These are phyloP conservation scores for Ridgeia piscesae DNA, from an alignment of 1,140 invertebrate genomes.

Conservation along the genomic window DNA sequence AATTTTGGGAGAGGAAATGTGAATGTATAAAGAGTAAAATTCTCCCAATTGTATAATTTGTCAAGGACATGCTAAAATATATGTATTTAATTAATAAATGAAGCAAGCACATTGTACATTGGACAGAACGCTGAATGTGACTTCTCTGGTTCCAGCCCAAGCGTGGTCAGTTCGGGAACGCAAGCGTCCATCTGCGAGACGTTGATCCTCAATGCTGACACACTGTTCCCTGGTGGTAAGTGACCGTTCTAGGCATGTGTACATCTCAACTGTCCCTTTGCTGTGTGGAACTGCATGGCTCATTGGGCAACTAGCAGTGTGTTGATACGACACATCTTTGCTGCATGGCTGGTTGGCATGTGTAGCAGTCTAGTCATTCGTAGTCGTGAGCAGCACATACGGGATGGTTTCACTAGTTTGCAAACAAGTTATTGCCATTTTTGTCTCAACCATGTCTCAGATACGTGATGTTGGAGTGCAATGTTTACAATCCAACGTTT, in stretches of 20 bases:
- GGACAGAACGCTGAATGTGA: neutral
- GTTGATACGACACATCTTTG: slow-evolving; percentile 2
- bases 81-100: neutral
- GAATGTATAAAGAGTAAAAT: neutral
- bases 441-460: too few relatives aligned
- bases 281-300: neutral
- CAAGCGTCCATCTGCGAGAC: slow-evolving; percentile 78
- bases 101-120: neutral
- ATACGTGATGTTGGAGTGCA: too few relatives aligned
- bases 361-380: neutral
- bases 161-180: slow-evolving; percentile 84
- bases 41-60: neutral
- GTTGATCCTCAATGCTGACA: slow-evolving; percentile 82
- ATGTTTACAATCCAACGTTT: too few relatives aligned
- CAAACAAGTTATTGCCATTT: too few relatives aligned
- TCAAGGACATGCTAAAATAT: neutral
- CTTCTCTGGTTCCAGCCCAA: slow-evolving; percentile 64
- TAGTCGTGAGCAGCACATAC: neutral
- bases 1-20: neutral
- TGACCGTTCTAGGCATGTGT: neutral
- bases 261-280: neutral
- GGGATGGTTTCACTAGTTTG: too few relatives aligned
- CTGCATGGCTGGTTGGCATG: neutral
- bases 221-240: slow-evolving; percentile 79
- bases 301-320: neutral